Percentiles rank a stretch among this genome's conserved stretches.
Evolutionary conservation across 2,113 vertebrate genomes (phyloP).

Genomic region (Passer domesticus): DNA sequence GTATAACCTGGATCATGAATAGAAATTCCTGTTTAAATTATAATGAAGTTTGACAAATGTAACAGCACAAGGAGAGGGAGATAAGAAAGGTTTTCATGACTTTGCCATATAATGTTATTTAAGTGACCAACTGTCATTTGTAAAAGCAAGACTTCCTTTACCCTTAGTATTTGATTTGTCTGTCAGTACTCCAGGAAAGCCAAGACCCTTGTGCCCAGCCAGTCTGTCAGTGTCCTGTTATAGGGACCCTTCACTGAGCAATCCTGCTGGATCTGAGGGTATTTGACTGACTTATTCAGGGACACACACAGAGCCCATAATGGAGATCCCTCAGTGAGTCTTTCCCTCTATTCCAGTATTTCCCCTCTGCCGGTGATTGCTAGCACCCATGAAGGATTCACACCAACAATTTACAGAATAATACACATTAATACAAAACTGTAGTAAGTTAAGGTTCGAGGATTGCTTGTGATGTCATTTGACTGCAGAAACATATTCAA

Average conservation of each 20-base stretch:
- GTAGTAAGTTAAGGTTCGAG: not conserved
- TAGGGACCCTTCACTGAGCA: not conserved
- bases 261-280: not conserved
- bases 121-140: not conserved
- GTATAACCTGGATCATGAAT: not conserved
- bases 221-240: not conserved
- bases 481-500: not conserved
- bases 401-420: not conserved
- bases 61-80: not conserved
- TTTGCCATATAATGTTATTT: not conserved
- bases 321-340: not conserved
- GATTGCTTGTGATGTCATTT: not conserved
- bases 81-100: not conserved
- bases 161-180: not conserved
- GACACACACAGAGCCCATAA: fast-evolving
- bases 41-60: not conserved
- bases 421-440: not conserved
- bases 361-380: not conserved
- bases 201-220: not conserved
- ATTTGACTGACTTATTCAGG: not conserved
- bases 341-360: not conserved
- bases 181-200: not conserved
- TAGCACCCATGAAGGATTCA: not conserved
- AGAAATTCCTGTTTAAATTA: not conserved
- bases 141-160: not conserved